phyloP scores from a whole-genome alignment of 2,797 vertebrate genomes.

The Anabacerthia variegaticeps region DNA sequence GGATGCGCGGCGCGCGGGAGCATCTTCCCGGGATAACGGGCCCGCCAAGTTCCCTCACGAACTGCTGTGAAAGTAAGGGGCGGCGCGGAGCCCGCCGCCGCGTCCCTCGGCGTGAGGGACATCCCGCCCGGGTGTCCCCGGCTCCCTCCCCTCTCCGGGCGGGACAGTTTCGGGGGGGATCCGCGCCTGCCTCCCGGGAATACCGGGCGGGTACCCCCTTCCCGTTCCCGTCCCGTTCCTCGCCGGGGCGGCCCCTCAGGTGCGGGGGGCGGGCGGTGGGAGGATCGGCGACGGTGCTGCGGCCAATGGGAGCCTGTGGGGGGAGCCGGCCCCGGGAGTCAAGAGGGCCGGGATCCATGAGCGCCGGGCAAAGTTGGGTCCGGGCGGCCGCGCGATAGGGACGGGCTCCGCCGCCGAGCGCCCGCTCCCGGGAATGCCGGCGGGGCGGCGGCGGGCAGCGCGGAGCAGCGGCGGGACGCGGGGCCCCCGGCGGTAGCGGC shows the following conservation, averaged over 20 bases:
- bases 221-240: no score
- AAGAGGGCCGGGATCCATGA: slow-evolving; percentile 37
- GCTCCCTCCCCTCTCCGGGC: not conserved
- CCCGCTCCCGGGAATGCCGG: not conserved
- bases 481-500: not conserved
- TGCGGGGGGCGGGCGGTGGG: not conserved
- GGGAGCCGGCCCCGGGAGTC: slow-evolving; percentile 4
- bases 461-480: not conserved
- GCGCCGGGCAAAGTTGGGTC: slow-evolving; percentile 30
- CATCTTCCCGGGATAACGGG: not conserved
- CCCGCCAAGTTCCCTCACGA: not conserved
- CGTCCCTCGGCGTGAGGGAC: not conserved
- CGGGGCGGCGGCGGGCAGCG: not conserved
- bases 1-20: not conserved
- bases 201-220: not conserved
- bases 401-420: not conserved
- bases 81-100: not conserved
- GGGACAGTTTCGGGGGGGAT: not conserved
- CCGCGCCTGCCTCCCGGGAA: no score
- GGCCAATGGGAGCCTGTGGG: slow-evolving; percentile 12
- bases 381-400: not conserved
- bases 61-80: not conserved
- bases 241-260: not conserved
- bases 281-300: not conserved
- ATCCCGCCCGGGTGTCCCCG: not conserved